Evolutionary conservation across 2,797 vertebrate genomes (phyloP).

Genomic region (Petrocephalus schoutedeni): DNA sequence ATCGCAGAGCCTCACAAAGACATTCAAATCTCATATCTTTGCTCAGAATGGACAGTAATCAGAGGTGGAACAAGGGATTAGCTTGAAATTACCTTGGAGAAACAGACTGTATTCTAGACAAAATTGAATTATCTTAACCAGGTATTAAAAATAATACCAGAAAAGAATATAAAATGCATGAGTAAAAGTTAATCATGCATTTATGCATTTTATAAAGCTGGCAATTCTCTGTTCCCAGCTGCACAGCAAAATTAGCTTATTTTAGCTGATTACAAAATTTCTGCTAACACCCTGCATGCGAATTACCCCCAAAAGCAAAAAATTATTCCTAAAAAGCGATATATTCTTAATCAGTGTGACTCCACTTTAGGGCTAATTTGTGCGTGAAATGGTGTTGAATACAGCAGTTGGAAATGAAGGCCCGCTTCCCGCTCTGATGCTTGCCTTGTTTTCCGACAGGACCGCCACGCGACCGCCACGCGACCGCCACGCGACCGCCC

Average conservation of each 20-base stretch:
- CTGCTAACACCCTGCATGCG: slow-evolving; percentile 3
- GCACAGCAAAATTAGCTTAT: neutral
- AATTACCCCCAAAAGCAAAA: slow-evolving; percentile 12
- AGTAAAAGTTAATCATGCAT: neutral
- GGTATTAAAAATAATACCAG: neutral
- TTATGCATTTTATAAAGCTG: neutral
- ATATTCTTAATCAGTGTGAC: slow-evolving; percentile 29
- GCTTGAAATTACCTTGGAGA: neutral
- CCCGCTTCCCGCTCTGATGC: neutral
- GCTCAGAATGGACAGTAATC: neutral
- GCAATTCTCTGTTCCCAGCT: slow-evolving; percentile 4
- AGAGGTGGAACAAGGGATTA: neutral
- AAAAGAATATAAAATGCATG: neutral
- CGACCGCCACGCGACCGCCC: slow-evolving; percentile 22
- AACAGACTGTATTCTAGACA: neutral
- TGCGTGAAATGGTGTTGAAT: neutral
- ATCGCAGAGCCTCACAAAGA: slow-evolving; percentile 53
- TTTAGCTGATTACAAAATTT: neutral
- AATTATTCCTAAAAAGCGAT: neutral
- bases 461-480: neutral
- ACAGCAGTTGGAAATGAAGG: neutral
- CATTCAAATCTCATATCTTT: slow-evolving; percentile 11
- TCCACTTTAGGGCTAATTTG: neutral
- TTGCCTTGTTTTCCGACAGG: slow-evolving; percentile 32
- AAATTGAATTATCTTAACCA: neutral